These are phyloP conservation scores for Pemphredon lugubris DNA, from an alignment of 2,888 invertebrate species.

Conservation along the genomic window DNA sequence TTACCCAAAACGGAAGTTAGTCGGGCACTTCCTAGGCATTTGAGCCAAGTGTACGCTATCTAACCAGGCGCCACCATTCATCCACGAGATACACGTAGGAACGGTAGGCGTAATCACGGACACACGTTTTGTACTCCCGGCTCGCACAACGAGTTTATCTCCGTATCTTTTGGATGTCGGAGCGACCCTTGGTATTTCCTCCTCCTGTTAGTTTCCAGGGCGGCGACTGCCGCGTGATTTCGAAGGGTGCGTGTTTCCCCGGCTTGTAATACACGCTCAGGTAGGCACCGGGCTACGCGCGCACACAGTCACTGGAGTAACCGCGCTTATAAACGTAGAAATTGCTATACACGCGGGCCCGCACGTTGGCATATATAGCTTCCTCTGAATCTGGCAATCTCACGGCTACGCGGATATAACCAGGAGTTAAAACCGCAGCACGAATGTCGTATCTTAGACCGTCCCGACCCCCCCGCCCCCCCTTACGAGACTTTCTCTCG, in stretches of 20 bases:
- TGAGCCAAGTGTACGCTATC: constrained; percentile 38
- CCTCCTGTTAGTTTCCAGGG: constrained; percentile 56
- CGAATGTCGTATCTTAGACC: constrained; percentile 79
- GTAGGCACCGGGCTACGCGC: constrained; percentile 48
- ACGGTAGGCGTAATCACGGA: constrained; percentile 19
- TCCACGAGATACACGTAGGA: constrained; percentile 28
- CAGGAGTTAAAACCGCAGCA: constrained; percentile 80
- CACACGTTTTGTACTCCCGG: constrained; percentile 36
- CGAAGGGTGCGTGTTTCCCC: constrained; percentile 61
- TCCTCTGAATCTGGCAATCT: constrained; percentile 77
- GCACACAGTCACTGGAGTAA: constrained; percentile 23
- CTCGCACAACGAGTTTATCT: constrained; percentile 59
- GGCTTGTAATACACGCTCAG: constrained; percentile 52
- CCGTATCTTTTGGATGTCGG: constrained; percentile 54
- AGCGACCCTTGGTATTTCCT: constrained; percentile 59
- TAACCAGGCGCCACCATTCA: constrained; percentile 47
- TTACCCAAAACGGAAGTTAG: constrained; percentile 19
- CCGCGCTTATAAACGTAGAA: constrained; percentile 30
- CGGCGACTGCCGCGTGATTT: constrained; percentile 57
- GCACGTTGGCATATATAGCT: constrained; percentile 50
- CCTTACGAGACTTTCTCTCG: constrained; percentile 49
- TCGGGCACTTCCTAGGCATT: constrained; percentile 24
- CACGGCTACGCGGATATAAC: constrained; percentile 78
- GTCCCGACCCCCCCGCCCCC: constrained; percentile 40
- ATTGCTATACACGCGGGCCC: constrained; percentile 6